Evolutionary conservation across 1,140 invertebrate species (phyloP).

Genomic region (Bombus breviceps): DNA sequence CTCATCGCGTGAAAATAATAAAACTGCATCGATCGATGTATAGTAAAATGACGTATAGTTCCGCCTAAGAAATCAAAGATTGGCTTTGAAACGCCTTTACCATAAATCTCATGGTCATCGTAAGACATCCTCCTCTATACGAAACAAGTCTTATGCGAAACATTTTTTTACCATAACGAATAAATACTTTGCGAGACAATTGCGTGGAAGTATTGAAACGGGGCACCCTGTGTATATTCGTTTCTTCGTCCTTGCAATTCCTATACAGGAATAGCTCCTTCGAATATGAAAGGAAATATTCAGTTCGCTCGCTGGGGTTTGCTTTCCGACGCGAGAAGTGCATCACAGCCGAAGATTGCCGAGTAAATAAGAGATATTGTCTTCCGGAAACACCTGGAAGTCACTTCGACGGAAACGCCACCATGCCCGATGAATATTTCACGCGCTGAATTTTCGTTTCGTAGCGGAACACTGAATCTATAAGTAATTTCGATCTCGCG

Average conservation of each 20-base stretch:
- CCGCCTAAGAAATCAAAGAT: too few relatives aligned
- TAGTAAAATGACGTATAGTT: too few relatives aligned
- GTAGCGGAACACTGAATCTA: not conserved
- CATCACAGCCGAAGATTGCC: slow-evolving; percentile 15
- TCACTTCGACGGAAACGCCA: not conserved
- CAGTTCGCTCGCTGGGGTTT: not conserved
- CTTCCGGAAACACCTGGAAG: slow-evolving; percentile 1
- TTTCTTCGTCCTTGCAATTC: not conserved
- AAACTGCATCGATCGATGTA: too few relatives aligned
- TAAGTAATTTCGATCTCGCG: not conserved
- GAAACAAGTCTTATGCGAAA: too few relatives aligned
- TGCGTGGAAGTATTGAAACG: too few relatives aligned
- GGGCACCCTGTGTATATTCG: not conserved
- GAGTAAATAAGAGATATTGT: slow-evolving; percentile 30
- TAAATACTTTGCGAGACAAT: too few relatives aligned
- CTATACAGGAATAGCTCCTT: not conserved
- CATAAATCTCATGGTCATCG: too few relatives aligned
- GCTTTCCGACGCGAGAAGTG: not conserved
- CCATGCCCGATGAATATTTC: slow-evolving; percentile 15
- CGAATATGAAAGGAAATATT: slow-evolving; percentile 6
- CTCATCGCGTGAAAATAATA: too few relatives aligned
- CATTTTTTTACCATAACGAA: too few relatives aligned
- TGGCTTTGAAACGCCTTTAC: too few relatives aligned
- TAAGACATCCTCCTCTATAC: too few relatives aligned
- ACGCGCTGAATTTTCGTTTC: slow-evolving; percentile 4